phyloP scores from a whole-genome alignment of 1,140 invertebrate genomes.

The Hyles vespertilio region DNA sequence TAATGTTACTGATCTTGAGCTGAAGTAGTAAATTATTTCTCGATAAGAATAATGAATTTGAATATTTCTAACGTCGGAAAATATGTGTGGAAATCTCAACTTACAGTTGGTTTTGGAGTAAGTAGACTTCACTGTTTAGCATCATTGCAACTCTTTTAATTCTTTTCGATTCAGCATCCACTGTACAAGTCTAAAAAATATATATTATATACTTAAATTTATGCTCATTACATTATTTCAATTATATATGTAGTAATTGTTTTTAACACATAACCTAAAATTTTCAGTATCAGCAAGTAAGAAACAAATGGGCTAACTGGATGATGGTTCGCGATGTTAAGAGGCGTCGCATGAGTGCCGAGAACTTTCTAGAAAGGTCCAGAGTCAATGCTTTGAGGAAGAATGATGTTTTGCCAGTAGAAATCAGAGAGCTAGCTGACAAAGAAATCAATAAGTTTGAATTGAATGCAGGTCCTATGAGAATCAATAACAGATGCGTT shows the following conservation, averaged over 20 bases:
- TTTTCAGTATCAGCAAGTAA: conserved; percentile 78
- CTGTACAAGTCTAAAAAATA: no score
- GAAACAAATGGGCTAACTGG: conserved; percentile 85
- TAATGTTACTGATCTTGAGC: no score
- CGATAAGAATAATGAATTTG: conserved; percentile 45
- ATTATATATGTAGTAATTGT: neutral
- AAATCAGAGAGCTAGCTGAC: conserved; percentile 85
- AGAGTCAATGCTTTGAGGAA: conserved; percentile 86
- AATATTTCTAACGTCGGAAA: conserved; percentile 46
- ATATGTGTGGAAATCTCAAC: conserved; percentile 58
- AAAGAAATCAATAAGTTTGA: conserved; percentile 86
- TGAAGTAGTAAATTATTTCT: neutral
- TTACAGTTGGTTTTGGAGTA: conserved; percentile 57
- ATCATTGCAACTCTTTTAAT: no score
- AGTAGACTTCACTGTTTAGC: conserved; percentile 7
- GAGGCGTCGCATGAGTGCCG: conserved; percentile 81
- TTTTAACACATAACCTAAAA: neutral
- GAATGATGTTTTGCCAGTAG: conserved; percentile 87
- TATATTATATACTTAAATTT: no score
- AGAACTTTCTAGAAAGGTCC: conserved; percentile 83
- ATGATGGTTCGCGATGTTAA: conserved; percentile 90
- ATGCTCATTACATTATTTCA: neutral
- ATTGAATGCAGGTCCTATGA: conserved; percentile 80
- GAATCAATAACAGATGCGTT: conserved; percentile 84
- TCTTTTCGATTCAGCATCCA: no score